Percentiles rank a stretch among this genome's conserved stretches.
These are phyloP conservation scores for Bolborhynchus lineola DNA, from an alignment of 2,113 vertebrate genomes.

Conservation along the genomic window DNA sequence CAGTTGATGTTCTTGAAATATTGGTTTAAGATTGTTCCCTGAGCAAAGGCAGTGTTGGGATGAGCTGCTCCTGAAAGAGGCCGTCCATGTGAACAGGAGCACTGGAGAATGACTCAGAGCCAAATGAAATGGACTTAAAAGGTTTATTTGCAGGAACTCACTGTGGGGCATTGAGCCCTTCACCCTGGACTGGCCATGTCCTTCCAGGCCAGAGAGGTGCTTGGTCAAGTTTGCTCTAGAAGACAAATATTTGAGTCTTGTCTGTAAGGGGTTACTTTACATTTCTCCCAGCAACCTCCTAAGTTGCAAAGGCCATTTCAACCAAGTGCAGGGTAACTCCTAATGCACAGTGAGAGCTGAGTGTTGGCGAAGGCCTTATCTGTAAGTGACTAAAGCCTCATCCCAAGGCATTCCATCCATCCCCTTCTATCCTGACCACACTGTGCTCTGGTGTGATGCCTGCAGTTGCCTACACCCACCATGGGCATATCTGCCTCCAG, in stretches of 20 bases:
- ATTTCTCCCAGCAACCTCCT: neutral
- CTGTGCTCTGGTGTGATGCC: neutral
- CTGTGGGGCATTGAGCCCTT: neutral
- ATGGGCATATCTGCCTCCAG: rapidly evolving
- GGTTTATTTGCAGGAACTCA: neutral
- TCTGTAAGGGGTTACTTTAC: neutral
- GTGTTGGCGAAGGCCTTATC: neutral
- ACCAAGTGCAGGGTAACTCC: neutral
- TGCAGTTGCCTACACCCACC: rapidly evolving
- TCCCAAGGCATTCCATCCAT: neutral
- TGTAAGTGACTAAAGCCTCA: neutral
- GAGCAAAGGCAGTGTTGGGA: rapidly evolving
- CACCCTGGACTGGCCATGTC: neutral
- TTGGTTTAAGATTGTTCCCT: neutral
- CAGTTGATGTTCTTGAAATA: neutral
- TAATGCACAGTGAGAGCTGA: neutral
- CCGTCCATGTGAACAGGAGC: too few species aligned
- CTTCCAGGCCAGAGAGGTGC: neutral
- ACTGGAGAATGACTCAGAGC: neutral
- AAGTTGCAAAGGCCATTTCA: neutral
- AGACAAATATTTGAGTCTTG: neutral
- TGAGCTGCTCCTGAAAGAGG: neutral
- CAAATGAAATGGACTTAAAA: neutral
- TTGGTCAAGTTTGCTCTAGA: neutral
- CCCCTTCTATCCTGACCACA: rapidly evolving